phyloP scores from a whole-genome alignment of 2,113 vertebrate species.

The Pelobates fuscus region DNA sequence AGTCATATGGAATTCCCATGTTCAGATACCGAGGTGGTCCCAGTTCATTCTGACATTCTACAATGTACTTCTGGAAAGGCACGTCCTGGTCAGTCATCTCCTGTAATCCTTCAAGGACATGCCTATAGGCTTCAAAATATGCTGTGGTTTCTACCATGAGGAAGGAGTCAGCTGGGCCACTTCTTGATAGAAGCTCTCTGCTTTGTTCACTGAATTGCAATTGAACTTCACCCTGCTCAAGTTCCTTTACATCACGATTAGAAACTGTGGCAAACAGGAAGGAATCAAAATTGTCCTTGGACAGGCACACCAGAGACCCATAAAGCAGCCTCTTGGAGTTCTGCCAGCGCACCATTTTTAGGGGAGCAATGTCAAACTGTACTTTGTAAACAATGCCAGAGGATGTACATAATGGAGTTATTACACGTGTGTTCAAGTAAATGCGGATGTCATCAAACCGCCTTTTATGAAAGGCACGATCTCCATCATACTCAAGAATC shows the following conservation, averaged over 20 bases:
- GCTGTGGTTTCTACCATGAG: slow-evolving; percentile 93
- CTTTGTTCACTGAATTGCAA: slow-evolving; percentile 81
- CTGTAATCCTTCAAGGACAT: slow-evolving; percentile 87
- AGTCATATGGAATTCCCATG: slow-evolving; percentile 65
- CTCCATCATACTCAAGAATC: slow-evolving; percentile 71
- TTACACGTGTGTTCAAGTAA: slow-evolving; percentile 77
- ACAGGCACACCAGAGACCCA: slow-evolving; percentile 90
- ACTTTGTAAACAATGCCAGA: slow-evolving; percentile 80
- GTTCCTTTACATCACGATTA: slow-evolving; percentile 70
- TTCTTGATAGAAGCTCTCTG: slow-evolving; percentile 65
- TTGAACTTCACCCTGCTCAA: slow-evolving; percentile 74
- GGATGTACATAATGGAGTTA: slow-evolving; percentile 73
- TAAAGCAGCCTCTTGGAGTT: slow-evolving; percentile 89
- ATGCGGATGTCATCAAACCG: slow-evolving; percentile 86
- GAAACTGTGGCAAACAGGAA: slow-evolving; percentile 89
- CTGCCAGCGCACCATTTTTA: slow-evolving; percentile 87
- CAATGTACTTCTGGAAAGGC: slow-evolving; percentile 93
- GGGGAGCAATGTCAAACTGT: slow-evolving; percentile 77
- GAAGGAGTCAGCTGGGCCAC: slow-evolving; percentile 77
- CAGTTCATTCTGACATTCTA: slow-evolving; percentile 78
- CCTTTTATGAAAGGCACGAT: slow-evolving; percentile 65
- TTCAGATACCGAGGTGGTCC: slow-evolving; percentile 74
- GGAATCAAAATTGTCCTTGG: slow-evolving; percentile 85
- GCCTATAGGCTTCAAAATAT: slow-evolving; percentile 91
- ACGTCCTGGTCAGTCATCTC: slow-evolving; percentile 75